These are phyloP conservation scores for Microchirus variegatus DNA, from an alignment of 2,797 vertebrate species.

Conservation along the genomic window DNA sequence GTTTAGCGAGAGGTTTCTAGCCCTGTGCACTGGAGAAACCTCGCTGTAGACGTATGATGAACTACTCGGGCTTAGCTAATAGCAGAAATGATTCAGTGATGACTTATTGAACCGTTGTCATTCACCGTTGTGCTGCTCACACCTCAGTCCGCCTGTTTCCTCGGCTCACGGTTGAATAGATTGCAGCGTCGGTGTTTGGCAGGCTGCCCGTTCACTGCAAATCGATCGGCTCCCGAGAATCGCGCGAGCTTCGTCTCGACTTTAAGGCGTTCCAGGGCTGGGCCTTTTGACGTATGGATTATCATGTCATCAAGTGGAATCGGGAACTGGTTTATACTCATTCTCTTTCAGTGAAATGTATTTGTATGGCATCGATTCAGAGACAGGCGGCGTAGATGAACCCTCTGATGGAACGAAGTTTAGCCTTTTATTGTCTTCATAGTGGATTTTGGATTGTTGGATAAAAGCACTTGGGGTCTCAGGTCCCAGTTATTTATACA, in stretches of 20 bases:
- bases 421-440: neutral
- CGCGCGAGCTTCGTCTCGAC: conserved; percentile 27
- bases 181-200: conserved; percentile 5
- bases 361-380: neutral
- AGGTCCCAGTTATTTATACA: too few species aligned
- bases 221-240: conserved; percentile 21
- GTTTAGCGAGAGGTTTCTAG: neutral
- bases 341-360: neutral
- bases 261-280: too few species aligned
- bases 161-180: neutral
- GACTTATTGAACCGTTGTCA: conserved; percentile 21
- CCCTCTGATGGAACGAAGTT: neutral
- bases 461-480: neutral
- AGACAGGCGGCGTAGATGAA: neutral
- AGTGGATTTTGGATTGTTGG: neutral
- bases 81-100: conserved; percentile 3
- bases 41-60: neutral
- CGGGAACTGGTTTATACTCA: neutral
- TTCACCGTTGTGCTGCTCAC: conserved; percentile 5
- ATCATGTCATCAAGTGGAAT: conserved; percentile 1
- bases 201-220: neutral
- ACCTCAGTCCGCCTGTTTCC: neutral
- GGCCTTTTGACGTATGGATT: conserved; percentile 12
- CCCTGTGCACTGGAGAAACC: neutral
- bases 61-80: conserved; percentile 6